Conservation (phyloP, 2,888 invertebrate species). For the Ophion ventricosus region DNA sequence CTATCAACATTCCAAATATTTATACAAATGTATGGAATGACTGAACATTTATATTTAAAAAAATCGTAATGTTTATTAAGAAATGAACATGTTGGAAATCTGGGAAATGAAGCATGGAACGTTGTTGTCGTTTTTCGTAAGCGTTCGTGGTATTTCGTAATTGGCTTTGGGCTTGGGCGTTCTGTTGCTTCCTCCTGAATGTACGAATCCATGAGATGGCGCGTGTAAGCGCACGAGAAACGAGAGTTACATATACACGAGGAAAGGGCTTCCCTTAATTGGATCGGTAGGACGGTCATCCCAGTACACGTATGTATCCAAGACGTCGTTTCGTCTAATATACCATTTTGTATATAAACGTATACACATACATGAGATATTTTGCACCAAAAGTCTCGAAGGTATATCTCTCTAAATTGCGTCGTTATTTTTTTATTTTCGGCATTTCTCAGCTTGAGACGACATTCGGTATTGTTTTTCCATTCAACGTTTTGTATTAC, state of each 20-base stretch:
- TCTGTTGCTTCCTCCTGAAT: conserved; percentile 21
- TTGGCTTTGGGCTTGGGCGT: conserved; percentile 25
- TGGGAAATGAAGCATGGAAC: background rate
- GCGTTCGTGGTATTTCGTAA: conserved; percentile 23
- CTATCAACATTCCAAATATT: too few species aligned
- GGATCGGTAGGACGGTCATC: conserved; percentile 67
- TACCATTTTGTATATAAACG: conserved; percentile 5
- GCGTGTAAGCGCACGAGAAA: background rate
- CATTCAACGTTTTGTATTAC: background rate
- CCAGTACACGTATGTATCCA: conserved; percentile 20
- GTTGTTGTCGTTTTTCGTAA: background rate
- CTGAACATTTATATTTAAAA: background rate
- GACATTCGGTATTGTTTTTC: background rate
- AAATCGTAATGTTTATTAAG: background rate
- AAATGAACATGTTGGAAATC: background rate
- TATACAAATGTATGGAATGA: background rate
- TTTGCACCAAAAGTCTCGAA: background rate
- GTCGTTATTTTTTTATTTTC: background rate
- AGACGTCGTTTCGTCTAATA: conserved; percentile 39
- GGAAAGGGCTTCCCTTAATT: conserved; percentile 72
- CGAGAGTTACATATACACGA: conserved; percentile 36
- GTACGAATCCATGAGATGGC: background rate
- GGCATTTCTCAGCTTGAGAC: background rate
- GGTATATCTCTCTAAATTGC: background rate
- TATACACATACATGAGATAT: conserved; percentile 10